A percentile compares a stretch with the other conserved stretches of the same genome.
Evolutionary conservation across 2,888 invertebrate genomes (phyloP).

Genomic region (Volucella inflata): DNA sequence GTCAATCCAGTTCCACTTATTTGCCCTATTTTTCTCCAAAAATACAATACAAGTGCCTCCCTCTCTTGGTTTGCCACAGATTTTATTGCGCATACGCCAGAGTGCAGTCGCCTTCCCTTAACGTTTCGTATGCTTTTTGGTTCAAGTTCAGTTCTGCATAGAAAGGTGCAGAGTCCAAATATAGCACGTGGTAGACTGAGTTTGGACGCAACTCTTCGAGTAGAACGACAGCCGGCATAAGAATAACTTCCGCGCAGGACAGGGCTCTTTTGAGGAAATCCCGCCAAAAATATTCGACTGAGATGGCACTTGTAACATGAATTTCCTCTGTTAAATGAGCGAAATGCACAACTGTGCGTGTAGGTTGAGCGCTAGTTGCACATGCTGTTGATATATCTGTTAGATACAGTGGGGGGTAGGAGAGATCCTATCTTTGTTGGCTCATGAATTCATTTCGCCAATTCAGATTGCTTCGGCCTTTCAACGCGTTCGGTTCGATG

Average conservation of each 20-base stretch:
- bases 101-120: constrained; percentile 35
- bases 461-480: constrained; percentile 47
- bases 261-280: constrained; percentile 1
- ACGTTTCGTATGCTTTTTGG: neutral
- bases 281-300: constrained; percentile 36
- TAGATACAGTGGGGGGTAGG: neutral
- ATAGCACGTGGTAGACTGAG: constrained; percentile 28
- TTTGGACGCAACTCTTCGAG: no score
- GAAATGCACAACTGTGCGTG: neutral
- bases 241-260: constrained; percentile 2
- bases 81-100: constrained; percentile 57
- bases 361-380: neutral
- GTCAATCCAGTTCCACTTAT: constrained; percentile 1
- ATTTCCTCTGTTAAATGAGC: constrained; percentile 25
- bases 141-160: constrained; percentile 59
- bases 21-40: constrained; percentile 10
- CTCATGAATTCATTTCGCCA: neutral
- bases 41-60: neutral
- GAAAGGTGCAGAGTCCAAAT: constrained; percentile 12
- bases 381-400: neutral
- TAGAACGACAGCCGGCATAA: no score
- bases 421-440: neutral
- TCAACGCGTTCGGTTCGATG: constrained; percentile 23
- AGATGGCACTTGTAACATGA: constrained; percentile 30
- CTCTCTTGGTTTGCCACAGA: constrained; percentile 5